These are phyloP conservation scores for Lacerta viridis DNA, from an alignment of 2,797 vertebrate genomes.

Conservation along the genomic window DNA sequence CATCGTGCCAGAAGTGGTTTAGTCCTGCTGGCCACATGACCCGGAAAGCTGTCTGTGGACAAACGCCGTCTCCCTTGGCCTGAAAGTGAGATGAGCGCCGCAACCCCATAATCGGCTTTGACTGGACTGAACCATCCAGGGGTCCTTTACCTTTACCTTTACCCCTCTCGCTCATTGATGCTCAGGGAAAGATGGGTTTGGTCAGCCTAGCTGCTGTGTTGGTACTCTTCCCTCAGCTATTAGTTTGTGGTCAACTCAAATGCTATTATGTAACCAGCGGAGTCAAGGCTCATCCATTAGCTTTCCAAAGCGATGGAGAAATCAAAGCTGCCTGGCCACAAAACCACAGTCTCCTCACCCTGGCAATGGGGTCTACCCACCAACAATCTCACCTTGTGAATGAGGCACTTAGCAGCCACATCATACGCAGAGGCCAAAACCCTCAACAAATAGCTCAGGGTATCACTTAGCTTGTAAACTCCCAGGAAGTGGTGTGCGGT, in stretches of 20 bases:
- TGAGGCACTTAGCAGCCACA: neutral
- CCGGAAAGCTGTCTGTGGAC: too few species aligned
- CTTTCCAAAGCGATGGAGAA: constrained; percentile 26
- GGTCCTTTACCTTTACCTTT: too few species aligned
- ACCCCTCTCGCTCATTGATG: neutral
- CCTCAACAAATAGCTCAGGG: neutral
- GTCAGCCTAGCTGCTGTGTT: too few species aligned
- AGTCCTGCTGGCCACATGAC: too few species aligned
- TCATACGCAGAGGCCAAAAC: neutral
- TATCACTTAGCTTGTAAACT: neutral
- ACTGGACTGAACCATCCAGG: too few species aligned
- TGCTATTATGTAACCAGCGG: constrained; percentile 23
- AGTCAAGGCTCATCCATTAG: neutral
- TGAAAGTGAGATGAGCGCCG: too few species aligned
- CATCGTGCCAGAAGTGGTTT: too few species aligned
- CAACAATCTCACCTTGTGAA: neutral
- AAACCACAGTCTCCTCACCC: constrained; percentile 10
- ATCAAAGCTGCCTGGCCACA: constrained; percentile 38
- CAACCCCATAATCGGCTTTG: too few species aligned
- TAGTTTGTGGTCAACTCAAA: constrained; percentile 44
- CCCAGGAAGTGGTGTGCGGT: too few species aligned
- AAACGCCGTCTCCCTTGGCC: too few species aligned
- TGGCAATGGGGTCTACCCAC: neutral
- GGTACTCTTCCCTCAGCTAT: constrained; percentile 20
- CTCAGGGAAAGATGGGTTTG: neutral